These are phyloP conservation scores for Ophioninae sp. DNA, from an alignment of 2,888 invertebrate genomes.

Conservation along the genomic window DNA sequence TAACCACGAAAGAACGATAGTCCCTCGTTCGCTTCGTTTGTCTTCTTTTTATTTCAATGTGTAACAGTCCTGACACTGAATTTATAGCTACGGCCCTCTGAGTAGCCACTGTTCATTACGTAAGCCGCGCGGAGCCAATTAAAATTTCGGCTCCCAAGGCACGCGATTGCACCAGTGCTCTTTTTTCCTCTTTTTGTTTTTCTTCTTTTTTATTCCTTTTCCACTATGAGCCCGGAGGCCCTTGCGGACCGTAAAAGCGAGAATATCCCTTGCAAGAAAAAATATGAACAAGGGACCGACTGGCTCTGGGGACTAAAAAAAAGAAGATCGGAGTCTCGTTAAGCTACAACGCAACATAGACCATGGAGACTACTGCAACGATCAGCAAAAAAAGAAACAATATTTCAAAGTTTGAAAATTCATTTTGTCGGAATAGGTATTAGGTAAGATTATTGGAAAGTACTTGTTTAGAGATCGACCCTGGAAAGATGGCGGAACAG, in stretches of 20 bases:
- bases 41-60: slow-evolving; percentile 24
- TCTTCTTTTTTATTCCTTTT: slow-evolving; percentile 32
- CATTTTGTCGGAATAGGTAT: no score
- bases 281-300: slow-evolving; percentile 43
- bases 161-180: slow-evolving; percentile 62
- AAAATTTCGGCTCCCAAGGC: slow-evolving; percentile 68
- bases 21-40: slow-evolving; percentile 26
- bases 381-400: no score
- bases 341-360: slow-evolving; percentile 56
- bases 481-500: no score
- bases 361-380: slow-evolving; percentile 6
- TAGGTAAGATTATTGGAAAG: no score
- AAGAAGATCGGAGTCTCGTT: slow-evolving; percentile 53
- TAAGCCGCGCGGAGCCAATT: slow-evolving; percentile 67
- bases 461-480: no score
- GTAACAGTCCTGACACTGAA: slow-evolving; percentile 53
- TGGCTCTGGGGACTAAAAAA: slow-evolving; percentile 25
- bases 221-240: slow-evolving; percentile 35
- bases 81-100: slow-evolving; percentile 63
- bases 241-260: slow-evolving; percentile 49
- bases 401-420: no score
- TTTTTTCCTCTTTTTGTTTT: not conserved
- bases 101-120: slow-evolving; percentile 66
- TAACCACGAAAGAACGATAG: slow-evolving; percentile 21
- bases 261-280: slow-evolving; percentile 52